phyloP scores from a whole-genome alignment of 2,888 invertebrate genomes.

The Drosophila rubida region DNA sequence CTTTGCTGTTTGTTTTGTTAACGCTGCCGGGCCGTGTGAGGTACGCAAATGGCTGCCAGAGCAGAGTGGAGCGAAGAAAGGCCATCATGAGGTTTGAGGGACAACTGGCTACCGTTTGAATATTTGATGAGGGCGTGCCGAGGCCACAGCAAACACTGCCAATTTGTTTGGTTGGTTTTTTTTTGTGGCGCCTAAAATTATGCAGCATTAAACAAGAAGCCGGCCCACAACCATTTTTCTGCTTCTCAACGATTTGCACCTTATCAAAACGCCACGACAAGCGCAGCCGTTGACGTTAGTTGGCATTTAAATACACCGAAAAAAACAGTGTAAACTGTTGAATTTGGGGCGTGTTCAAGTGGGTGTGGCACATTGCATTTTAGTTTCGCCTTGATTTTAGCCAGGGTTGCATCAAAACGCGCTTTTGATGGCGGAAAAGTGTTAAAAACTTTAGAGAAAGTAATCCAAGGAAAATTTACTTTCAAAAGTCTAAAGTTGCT shows the following conservation, averaged over 20 bases:
- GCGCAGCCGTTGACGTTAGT: slow-evolving; percentile 41
- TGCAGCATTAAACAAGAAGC: slow-evolving; percentile 68
- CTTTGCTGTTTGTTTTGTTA: slow-evolving; percentile 29
- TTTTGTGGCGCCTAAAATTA: slow-evolving; percentile 76
- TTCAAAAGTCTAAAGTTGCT: no score
- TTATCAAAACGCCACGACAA: slow-evolving; percentile 49
- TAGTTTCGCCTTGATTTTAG: slow-evolving; percentile 12
- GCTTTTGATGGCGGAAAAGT: no score
- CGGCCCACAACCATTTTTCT: slow-evolving; percentile 29
- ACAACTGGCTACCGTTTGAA: slow-evolving; percentile 71
- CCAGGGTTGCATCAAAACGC: slow-evolving; percentile 14
- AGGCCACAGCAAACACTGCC: slow-evolving; percentile 61
- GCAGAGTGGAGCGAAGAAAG: neutral
- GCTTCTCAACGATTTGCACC: slow-evolving; percentile 38
- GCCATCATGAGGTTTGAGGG: neutral
- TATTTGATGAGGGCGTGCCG: slow-evolving; percentile 75
- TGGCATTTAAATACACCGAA: slow-evolving; percentile 8
- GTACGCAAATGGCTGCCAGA: neutral
- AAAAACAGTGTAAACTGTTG: slow-evolving; percentile 23
- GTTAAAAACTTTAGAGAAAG: no score
- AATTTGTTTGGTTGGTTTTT: slow-evolving; percentile 62
- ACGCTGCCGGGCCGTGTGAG: slow-evolving; percentile 18
- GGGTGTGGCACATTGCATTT: slow-evolving; percentile 39
- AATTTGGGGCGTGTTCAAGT: slow-evolving; percentile 15
- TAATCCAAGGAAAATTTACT: no score